Conservation (phyloP, 2,797 vertebrate species). For the Esox lucius region DNA sequence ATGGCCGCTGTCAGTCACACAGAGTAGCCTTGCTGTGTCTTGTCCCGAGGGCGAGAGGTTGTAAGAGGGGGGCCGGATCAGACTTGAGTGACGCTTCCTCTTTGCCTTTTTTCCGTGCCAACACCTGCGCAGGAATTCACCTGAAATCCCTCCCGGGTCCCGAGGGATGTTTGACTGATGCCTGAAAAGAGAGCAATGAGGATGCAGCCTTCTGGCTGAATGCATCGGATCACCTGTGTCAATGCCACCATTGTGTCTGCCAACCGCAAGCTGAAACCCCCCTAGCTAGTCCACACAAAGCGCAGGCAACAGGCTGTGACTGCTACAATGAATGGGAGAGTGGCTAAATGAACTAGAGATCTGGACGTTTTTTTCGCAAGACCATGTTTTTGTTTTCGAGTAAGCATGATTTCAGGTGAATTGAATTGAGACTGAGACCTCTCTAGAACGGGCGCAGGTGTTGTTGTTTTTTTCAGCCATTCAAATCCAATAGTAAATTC, state of each 20-base stretch:
- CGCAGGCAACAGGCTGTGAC: conserved; percentile 64
- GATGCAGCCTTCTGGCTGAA: conserved; percentile 56
- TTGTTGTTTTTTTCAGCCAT: conserved; percentile 34
- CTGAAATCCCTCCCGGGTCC: conserved; percentile 49
- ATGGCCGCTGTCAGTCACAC: conserved; percentile 27
- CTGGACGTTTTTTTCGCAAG: conserved; percentile 56
- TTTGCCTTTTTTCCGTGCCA: conserved; percentile 54
- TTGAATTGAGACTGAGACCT: conserved; percentile 9
- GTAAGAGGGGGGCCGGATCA: conserved; percentile 17
- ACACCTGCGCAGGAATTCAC: conserved; percentile 68
- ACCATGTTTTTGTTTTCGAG: conserved; percentile 36
- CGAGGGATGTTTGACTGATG: conserved; percentile 56
- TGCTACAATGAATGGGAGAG: conserved; percentile 60
- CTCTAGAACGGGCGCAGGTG: conserved; percentile 43
- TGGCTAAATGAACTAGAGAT: conserved; percentile 58
- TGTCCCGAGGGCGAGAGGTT: conserved; percentile 30
- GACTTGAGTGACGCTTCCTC: conserved; percentile 52
- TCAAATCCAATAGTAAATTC: conserved; percentile 43
- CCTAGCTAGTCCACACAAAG: conserved; percentile 56
- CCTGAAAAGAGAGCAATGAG: conserved; percentile 60
- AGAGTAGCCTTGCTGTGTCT: conserved; percentile 48
- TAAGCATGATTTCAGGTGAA: conserved; percentile 39
- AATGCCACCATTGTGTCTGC: conserved; percentile 70
- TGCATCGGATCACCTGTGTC: conserved; percentile 67
- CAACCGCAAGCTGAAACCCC: conserved; percentile 52